Base-by-base conservation (phyloP, 2,113 vertebrate genomes). In the Atherinomorus stipes region DNA sequence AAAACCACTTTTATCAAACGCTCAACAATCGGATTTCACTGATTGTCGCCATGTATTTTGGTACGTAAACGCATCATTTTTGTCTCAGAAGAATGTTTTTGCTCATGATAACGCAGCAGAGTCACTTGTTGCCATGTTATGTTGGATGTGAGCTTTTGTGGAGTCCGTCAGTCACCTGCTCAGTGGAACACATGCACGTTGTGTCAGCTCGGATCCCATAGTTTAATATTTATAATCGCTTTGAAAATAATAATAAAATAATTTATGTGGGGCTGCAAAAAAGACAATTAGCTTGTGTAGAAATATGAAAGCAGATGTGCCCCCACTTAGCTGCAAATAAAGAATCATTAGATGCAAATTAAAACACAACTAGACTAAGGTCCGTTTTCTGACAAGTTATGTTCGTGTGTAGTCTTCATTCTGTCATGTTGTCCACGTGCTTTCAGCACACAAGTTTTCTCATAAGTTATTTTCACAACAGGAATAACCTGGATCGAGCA, bases 71-170 rank as follows among this genome's bases (percentile, higher is more conserved):
- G 26, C 61, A 2, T 45, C 71, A 8, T 28, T 64, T 64, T 61
- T 3, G 21, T 74, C n/a, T 23, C 11, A 7, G 0, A 34, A 18
- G 37, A 57, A 34, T 73, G 19, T 25, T 23, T 19, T 34, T 52
- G 16, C 16, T 22, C 47, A 23, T 25, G 12, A 38, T 21, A 62
- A 42, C 15, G 74, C 40, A 11, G 65, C 37, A 15, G 64, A 82
- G 42, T 74, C 84, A 90, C 90, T 88, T 91, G 90, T 91, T 90
- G 90, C 85, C 77, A 67, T 58, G 74, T 64, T 71, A 54, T 23
- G 56, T 68, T 38, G 22, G 56, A 71, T 71, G 34, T 22, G 49
- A 54, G 69, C 54, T 71, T 51, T n/a, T 28, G 38, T 42, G 56
- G 76, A 78, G 71, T 37, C 34, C 11, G 7, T 86, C 59, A 47